phyloP scores from a whole-genome alignment of 2,113 vertebrate genomes.

The Myiozetetes cayanensis region DNA sequence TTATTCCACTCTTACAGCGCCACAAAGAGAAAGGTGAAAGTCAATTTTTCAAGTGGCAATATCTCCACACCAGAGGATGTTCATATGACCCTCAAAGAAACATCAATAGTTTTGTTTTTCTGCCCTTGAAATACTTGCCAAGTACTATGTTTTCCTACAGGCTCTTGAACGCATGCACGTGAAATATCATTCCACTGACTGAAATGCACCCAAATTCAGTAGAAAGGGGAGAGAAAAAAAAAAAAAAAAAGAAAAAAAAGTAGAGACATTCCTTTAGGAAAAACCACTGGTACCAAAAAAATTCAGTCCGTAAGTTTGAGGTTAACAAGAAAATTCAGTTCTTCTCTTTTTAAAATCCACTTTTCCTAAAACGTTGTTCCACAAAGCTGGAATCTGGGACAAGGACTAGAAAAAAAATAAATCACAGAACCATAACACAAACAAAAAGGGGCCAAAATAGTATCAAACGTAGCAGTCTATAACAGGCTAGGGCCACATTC shows the following conservation, averaged over 20 bases:
- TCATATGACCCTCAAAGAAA: constrained; percentile 51
- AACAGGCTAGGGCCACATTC: constrained; percentile 82
- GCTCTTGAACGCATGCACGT: constrained; percentile 69
- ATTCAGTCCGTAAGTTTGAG: constrained; percentile 74
- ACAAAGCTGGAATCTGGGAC: constrained; percentile 80
- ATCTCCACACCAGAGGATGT: constrained; percentile 62
- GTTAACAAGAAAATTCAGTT: constrained; percentile 73
- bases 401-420: constrained; percentile 64
- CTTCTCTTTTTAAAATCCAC: constrained; percentile 75
- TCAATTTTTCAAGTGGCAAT: constrained; percentile 70
- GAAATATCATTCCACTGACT: constrained; percentile 74
- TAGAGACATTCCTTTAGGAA: constrained; percentile 70
- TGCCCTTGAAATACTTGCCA: constrained; percentile 73
- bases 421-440: constrained; percentile 77
- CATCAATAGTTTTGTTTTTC: constrained; percentile 54
- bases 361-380: constrained; percentile 79
- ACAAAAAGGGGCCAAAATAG: constrained; percentile 75
- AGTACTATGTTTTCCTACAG: constrained; percentile 72
- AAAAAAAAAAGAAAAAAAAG: neutral
- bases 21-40: constrained; percentile 62
- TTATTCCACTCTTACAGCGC: constrained; percentile 75
- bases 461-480: constrained; percentile 87
- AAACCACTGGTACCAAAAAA: constrained; percentile 73
- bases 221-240: constrained; percentile 9
- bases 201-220: constrained; percentile 74